A percentile compares a stretch with the other conserved stretches of the same genome.
Evolutionary conservation across 1,140 invertebrate genomes (phyloP).

Genomic region (Drosophila rhopaloa): DNA sequence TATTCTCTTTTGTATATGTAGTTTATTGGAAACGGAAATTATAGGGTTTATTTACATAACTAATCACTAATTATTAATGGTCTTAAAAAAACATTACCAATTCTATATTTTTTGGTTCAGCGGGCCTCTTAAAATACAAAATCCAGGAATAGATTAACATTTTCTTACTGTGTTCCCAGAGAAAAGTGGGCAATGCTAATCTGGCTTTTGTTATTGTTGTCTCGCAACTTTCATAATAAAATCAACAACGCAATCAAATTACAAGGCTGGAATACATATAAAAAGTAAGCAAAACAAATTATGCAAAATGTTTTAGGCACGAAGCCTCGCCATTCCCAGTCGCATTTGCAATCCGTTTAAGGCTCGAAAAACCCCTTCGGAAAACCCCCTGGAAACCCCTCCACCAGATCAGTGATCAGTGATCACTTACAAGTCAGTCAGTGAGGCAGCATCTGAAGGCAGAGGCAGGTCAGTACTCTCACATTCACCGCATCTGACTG

Average conservation of each 20-base stretch:
- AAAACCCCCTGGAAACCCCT: slow-evolving; percentile 4
- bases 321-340: slow-evolving; percentile 37
- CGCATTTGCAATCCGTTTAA: slow-evolving; percentile 53
- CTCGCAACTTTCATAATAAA: slow-evolving; percentile 75
- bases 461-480: slow-evolving; percentile 40
- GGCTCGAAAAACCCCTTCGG: slow-evolving; percentile 16
- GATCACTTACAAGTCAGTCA: slow-evolving; percentile 25
- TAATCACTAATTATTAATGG: too few species aligned
- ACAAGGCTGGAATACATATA: slow-evolving; percentile 36
- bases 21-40: too few species aligned
- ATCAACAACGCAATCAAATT: slow-evolving; percentile 70
- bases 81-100: too few species aligned
- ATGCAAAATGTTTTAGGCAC: slow-evolving; percentile 70
- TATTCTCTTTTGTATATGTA: too few species aligned
- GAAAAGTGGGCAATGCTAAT: slow-evolving; percentile 35
- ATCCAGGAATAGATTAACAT: too few species aligned
- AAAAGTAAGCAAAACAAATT: slow-evolving; percentile 59
- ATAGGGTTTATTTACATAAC: too few species aligned
- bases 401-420: slow-evolving; percentile 9
- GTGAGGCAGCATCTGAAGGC: slow-evolving; percentile 12
- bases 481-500: slow-evolving; percentile 59
- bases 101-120: too few species aligned
- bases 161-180: slow-evolving; percentile 5
- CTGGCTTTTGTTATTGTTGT: slow-evolving; percentile 41
- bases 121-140: too few species aligned